A percentile compares a stretch with the other conserved stretches of the same genome.
phyloP scores from a whole-genome alignment of 2,888 invertebrate genomes.

The Malthinus flaveolus region DNA sequence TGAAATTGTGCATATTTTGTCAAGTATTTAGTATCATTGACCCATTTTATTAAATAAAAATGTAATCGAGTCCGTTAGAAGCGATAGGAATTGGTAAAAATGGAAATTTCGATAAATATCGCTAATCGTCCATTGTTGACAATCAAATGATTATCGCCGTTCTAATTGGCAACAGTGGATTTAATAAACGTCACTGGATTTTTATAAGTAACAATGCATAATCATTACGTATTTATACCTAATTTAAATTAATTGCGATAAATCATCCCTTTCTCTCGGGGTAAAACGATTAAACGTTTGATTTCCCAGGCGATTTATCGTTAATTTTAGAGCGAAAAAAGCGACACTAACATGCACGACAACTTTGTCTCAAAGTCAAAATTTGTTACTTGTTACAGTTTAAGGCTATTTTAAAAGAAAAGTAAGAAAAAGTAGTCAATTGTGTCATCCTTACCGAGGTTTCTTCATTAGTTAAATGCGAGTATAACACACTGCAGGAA shows the following conservation, averaged over 20 bases:
- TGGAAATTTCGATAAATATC: slow-evolving; percentile 1
- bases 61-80: neutral
- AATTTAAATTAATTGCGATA: slow-evolving; percentile 2
- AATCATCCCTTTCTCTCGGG: too few relatives aligned
- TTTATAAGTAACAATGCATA: slow-evolving; percentile 19
- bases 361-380: too few relatives aligned
- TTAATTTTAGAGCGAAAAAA: too few relatives aligned
- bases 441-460: slow-evolving; percentile 41
- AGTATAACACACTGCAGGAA: slow-evolving; percentile 26
- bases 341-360: too few relatives aligned
- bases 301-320: too few relatives aligned
- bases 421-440: slow-evolving; percentile 18
- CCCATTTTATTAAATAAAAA: too few relatives aligned
- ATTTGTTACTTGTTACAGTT: too few relatives aligned
- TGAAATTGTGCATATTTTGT: neutral
- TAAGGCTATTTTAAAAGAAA: too few relatives aligned
- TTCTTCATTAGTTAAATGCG: slow-evolving; percentile 37
- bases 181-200: slow-evolving; percentile 37
- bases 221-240: slow-evolving; percentile 1
- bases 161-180: slow-evolving; percentile 35
- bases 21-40: too few relatives aligned
- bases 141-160: slow-evolving; percentile 20
- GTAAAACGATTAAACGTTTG: too few relatives aligned
- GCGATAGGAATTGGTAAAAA: neutral
- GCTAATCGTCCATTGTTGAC: slow-evolving; percentile 10